Evolutionary conservation across 2,113 vertebrate species (phyloP), one percentile per base, ranked within the genome.

Genomic region (Platichthys flesus): DNA sequence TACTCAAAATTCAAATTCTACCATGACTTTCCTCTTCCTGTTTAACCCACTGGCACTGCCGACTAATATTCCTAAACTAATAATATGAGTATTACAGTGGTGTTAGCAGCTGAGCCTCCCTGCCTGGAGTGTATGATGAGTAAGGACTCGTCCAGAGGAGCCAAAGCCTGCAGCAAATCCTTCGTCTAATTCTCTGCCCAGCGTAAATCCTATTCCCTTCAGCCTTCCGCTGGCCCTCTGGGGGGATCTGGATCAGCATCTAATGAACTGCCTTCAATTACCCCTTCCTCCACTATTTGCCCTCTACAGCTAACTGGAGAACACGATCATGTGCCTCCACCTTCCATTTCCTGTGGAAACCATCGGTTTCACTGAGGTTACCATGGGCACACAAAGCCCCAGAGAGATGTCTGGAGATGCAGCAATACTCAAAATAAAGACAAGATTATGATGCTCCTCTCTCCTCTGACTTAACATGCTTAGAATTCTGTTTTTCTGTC

Each of bases 181-280:
- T 72, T 54, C 6, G 51, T 79, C 79, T 89, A 88, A 90, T 92
- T 89, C 90, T 87, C 71, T 57, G 54, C 71, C 54, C 71, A 74
- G 84, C 76, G 71, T 89, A 80, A 81, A 54, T 64, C 69, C 56
- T 40, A 74, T 81, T 89, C 86, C 80, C 91, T 71, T 24, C 72
- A 82, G 79, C 71, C 74, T 69, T 69, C 35, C 49, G 21, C 14
- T 2, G 61, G 59, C 56, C 79, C 87, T 89, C 75, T 66, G 59
- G 75, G 79, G 71, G 77, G 67, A 79, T 76, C 66, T 64, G 88
- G 81, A 89, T 86, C 81, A 87, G 84, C 63, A 79, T 91, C 86
- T 92, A 86, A 89, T 88, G 85, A 92, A 88, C 84, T 45, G 31
- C 80, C 85, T 90, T 89, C 89, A 92, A 88, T 93, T 90, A 92